Percentiles rank a stretch among this genome's conserved stretches.
Evolutionary conservation across 2,888 invertebrate species (phyloP).

Genomic region (Calameuta filiformis): DNA sequence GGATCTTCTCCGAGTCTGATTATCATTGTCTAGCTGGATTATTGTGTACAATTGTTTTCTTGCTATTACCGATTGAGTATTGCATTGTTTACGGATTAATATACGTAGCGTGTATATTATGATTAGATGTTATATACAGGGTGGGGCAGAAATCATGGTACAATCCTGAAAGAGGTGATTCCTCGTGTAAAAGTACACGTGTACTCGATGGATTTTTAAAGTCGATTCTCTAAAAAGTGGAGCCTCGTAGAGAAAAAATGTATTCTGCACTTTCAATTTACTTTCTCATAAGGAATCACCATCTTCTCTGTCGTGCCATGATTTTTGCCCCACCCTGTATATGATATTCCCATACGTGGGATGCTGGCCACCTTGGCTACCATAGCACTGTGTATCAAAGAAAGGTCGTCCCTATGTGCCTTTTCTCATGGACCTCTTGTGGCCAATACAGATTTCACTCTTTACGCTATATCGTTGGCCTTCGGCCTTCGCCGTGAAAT

Average conservation of each 20-base stretch:
- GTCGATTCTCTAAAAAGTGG: too few relatives aligned
- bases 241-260: too few relatives aligned
- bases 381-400: background rate
- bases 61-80: background rate
- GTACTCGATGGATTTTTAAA: too few relatives aligned
- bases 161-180: too few relatives aligned
- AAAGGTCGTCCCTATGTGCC: background rate
- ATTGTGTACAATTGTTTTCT: background rate
- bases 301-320: too few relatives aligned
- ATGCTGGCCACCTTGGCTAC: background rate
- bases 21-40: background rate
- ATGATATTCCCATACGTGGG: background rate
- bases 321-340: background rate
- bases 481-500: constrained; percentile 28
- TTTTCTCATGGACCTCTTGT: background rate
- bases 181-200: too few relatives aligned
- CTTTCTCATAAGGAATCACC: too few relatives aligned
- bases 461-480: background rate
- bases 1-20: background rate
- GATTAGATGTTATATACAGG: background rate
- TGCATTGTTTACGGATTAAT: background rate
- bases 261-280: too few relatives aligned
- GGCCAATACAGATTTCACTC: background rate
- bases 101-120: background rate
- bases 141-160: too few relatives aligned